Base-by-base conservation (phyloP, 2,888 invertebrate genomes). In the Hoplodrina blanda region DNA sequence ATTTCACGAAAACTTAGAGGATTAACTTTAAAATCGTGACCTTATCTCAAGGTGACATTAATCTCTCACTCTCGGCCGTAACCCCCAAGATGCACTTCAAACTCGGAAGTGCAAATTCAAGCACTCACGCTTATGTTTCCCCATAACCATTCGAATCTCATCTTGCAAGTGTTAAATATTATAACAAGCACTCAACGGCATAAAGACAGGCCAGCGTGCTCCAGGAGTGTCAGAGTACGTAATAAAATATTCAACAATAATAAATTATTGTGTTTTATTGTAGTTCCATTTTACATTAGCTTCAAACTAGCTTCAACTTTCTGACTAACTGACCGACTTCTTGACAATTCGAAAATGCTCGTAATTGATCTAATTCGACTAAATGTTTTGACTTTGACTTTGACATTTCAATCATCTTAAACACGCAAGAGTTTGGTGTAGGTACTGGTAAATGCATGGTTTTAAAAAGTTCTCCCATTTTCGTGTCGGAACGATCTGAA, bases 151-250 rank as follows among this genome's bases (percentile, higher is more conserved):
- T 53, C 17, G 53, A 53, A 53, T 52, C 49, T 67, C 67, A 64
- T 63, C 56, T 61, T 25, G n/a, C 19, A 25, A 53, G 71, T 53
- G 30, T 57, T 67, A 76, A 78, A 64, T 62, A 67, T 65, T 77
- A 69, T 77, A 61, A 77, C 46, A 69, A 77, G 50, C 50, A 52
- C 70, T 52, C 69, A 52, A 56, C n/a, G 55, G 49, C 55, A 41
- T 44, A 41, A 11, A 67, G 1, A 33, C 20, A n/a, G 15, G 10
- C 41, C 19, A 37, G 5, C 11, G 11, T 7, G 11, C 52, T 53
- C 11, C 20, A 15, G 15, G 25, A 72, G 17, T 44, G 54, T 37
- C 37, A 20, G 15, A 10, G 19, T 17, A 46, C 17, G 17, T 46
- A 0, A 1, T 46, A 17, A 46, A 46, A 46, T 46, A 17, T 15